These are phyloP conservation scores for Penaeus chinensis DNA, from an alignment of 1,140 invertebrate genomes.

Conservation along the genomic window DNA sequence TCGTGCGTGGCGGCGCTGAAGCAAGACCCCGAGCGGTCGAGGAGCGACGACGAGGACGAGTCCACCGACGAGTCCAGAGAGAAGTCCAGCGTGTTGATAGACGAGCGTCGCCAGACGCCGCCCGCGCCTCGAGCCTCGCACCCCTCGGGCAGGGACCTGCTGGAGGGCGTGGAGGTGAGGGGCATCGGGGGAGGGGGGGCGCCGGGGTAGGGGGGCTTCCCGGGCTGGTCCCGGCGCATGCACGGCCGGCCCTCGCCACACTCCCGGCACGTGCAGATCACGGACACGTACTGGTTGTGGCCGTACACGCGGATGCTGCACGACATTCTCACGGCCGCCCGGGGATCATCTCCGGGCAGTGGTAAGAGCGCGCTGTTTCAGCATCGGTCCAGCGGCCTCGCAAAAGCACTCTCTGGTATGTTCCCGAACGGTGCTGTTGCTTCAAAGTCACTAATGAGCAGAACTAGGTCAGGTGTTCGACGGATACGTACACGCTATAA, in stretches of 20 bases:
- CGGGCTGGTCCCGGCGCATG: neutral
- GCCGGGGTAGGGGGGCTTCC: neutral
- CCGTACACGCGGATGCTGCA: conserved; percentile 42
- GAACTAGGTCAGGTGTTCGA: neutral
- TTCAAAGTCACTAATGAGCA: neutral
- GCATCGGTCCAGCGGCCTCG: neutral
- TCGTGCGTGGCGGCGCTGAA: neutral
- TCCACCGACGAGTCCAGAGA: neutral
- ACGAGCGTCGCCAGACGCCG: neutral
- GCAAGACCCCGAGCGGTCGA: neutral
- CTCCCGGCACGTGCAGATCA: conserved; percentile 39
- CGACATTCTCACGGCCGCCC: conserved; percentile 26
- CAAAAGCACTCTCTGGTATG: neutral
- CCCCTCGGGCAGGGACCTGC: conserved; percentile 15
- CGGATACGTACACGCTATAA: no score
- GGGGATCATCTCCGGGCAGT: conserved; percentile 9
- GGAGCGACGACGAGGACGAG: neutral
- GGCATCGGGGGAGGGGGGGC: neutral
- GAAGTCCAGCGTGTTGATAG: conserved; percentile 9
- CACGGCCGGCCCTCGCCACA: conserved; percentile 34
- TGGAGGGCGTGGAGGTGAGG: conserved; percentile 21
- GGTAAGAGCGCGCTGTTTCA: neutral
- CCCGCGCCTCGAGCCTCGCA: conserved; percentile 7
- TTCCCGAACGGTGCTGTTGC: neutral
- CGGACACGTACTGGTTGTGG: conserved; percentile 36